Evolutionary conservation across 1,140 invertebrate species (phyloP), one percentile per base, ranked within the genome.

Genomic region (Sminthurides bifidus): DNA sequence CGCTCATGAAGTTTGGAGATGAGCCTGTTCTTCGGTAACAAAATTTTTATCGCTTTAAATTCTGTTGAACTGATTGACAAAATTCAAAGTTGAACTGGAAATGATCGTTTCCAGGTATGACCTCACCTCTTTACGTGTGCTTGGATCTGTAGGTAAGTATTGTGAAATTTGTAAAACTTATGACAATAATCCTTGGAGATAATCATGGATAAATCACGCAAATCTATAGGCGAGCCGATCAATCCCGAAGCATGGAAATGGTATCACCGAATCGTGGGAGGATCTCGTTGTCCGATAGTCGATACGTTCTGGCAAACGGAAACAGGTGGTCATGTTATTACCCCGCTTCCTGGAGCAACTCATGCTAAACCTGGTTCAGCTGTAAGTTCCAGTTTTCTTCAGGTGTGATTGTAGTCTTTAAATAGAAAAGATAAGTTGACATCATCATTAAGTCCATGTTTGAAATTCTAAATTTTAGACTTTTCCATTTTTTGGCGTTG

Each of bases 241-340:
- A 98, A 98, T 72, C 84, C 92, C 0, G 92, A 96, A 71, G 94
- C 94, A 1, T 98, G 95, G 95, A 68, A 89, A 15, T 98, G 94
- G 95, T 96, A 95, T 71, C 85, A 96, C 71, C 81, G 82, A 60
- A 68, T 87, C 4, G 81, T 97, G 1, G 93, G 93, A 4, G 76
- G 81, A 51, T 78, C 79, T 44, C 81, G 78, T 53, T 87, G 85
- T 69, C 87, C 91, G 44, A 90, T 98, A 67, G 88, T 90, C 0
- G 95, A 99, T 67, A 99, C 95, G 1, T 99, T 94, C 72, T 98
- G 94, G 93, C 94, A 98, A 73, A 98, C 95, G 1, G 94, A 98
- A 77, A 98, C 94, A 23, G 93, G 92, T 10, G 87, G 88, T 1
- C 87, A 92, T 74, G 87, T 97, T 1, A 79, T 98, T 2, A 95